phyloP scores from a whole-genome alignment of 2,797 vertebrate species.

The Acanthiza pusilla region DNA sequence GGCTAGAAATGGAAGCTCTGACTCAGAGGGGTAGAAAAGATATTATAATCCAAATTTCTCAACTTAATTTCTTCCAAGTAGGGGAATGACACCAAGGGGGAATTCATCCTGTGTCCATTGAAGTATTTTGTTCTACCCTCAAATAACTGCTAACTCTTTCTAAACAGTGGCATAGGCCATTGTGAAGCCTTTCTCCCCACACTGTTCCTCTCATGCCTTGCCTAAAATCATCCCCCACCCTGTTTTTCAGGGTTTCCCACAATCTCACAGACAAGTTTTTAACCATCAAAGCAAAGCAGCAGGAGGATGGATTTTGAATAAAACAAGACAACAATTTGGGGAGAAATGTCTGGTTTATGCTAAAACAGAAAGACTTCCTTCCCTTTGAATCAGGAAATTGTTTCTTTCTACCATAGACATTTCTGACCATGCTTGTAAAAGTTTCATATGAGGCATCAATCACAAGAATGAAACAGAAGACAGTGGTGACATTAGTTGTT shows the following conservation, averaged over 20 bases:
- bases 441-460: background rate
- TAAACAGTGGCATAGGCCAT: background rate
- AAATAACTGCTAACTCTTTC: background rate
- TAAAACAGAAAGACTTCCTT: background rate
- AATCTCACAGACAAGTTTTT: background rate
- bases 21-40: constrained; percentile 18
- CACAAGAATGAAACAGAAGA: background rate
- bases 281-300: background rate
- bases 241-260: background rate
- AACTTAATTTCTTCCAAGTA: background rate
- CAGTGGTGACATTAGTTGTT: background rate
- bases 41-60: background rate
- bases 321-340: background rate
- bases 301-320: background rate
- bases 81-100: background rate
- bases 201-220: background rate
- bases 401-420: background rate
- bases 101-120: background rate
- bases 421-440: background rate
- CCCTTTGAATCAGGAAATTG: background rate
- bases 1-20: constrained; percentile 12
- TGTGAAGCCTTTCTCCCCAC: background rate
- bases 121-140: background rate
- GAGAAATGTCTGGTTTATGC: background rate
- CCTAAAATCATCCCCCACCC: background rate